Percentiles rank a stretch among this genome's conserved stretches.
Evolutionary conservation across 2,797 vertebrate species (phyloP).

Genomic region (Argyrosomus regius): DNA sequence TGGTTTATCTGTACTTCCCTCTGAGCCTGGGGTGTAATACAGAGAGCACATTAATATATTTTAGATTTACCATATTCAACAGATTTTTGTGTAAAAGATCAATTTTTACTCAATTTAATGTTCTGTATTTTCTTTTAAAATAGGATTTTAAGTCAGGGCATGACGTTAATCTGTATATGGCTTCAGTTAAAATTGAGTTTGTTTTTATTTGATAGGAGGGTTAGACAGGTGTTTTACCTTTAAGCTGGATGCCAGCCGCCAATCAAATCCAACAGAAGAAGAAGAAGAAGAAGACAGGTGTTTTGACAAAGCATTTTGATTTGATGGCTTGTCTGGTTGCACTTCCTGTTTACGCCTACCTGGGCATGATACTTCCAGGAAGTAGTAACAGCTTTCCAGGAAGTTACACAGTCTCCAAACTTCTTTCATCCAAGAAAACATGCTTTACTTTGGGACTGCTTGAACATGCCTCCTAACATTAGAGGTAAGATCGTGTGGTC

Average conservation of each 20-base stretch:
- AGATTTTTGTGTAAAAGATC: background rate
- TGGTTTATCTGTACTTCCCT: background rate
- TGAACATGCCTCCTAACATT: background rate
- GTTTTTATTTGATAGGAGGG: background rate
- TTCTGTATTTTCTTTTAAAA: background rate
- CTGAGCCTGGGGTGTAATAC: background rate
- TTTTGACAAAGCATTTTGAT: background rate
- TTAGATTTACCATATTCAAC: background rate
- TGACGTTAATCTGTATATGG: background rate
- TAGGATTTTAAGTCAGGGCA: no score
- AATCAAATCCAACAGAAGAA: no score
- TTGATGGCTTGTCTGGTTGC: background rate
- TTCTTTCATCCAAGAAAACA: background rate
- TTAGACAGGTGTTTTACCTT: background rate
- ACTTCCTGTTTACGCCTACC: background rate
- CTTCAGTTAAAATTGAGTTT: no score
- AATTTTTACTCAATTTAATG: background rate
- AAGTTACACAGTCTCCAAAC: background rate
- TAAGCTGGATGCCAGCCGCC: no score
- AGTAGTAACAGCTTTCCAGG: background rate
- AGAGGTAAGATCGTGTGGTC: slow-evolving; percentile 10
- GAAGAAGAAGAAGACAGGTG: background rate
- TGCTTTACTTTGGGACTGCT: background rate
- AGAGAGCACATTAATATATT: no score
- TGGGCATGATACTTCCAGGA: slow-evolving; percentile 11